phyloP scores from a whole-genome alignment of 2,888 invertebrate species.

The Toxonevra muliebris region DNA sequence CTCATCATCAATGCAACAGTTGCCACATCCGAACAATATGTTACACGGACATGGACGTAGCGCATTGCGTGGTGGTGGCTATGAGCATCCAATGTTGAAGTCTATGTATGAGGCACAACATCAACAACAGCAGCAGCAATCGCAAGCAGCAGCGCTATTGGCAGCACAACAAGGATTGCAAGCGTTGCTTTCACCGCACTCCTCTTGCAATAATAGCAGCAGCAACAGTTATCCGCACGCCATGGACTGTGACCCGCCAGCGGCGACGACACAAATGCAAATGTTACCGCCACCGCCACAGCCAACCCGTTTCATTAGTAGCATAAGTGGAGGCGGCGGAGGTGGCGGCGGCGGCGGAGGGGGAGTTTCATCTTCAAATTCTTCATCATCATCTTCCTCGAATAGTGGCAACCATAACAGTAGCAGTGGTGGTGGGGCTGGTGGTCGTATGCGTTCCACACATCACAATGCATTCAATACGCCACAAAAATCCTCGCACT shows the following conservation, averaged over 20 bases:
- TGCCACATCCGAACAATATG: slow-evolving; percentile 36
- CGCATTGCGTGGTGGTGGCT: slow-evolving; percentile 33
- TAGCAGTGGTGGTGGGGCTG: slow-evolving; percentile 4
- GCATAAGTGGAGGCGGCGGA: slow-evolving; percentile 23
- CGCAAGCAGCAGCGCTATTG: slow-evolving; percentile 42
- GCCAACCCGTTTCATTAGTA: slow-evolving; percentile 39
- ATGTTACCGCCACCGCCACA: slow-evolving; percentile 46
- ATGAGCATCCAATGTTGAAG: slow-evolving; percentile 39
- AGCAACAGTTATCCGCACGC: slow-evolving; percentile 66
- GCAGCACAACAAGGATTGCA: slow-evolving; percentile 53
- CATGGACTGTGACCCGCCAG: slow-evolving; percentile 83
- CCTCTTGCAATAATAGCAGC: slow-evolving; percentile 31
- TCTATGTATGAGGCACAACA: slow-evolving; percentile 44
- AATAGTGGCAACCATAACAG: neutral
- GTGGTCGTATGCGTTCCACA: slow-evolving; percentile 24
- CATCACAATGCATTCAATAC: slow-evolving; percentile 31
- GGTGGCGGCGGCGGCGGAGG: slow-evolving; percentile 25
- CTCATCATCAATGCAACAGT: slow-evolving; percentile 14
- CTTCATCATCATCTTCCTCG: slow-evolving; percentile 6
- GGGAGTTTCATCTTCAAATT: slow-evolving; percentile 24
- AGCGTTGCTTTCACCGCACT: slow-evolving; percentile 50
- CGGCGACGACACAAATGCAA: slow-evolving; percentile 46
- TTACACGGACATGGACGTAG: slow-evolving; percentile 36
- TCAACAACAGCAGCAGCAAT: slow-evolving; percentile 47
- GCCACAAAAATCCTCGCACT: slow-evolving; percentile 41